These are phyloP conservation scores for Hetaerina americana DNA, from an alignment of 1,140 invertebrate genomes.

Conservation along the genomic window DNA sequence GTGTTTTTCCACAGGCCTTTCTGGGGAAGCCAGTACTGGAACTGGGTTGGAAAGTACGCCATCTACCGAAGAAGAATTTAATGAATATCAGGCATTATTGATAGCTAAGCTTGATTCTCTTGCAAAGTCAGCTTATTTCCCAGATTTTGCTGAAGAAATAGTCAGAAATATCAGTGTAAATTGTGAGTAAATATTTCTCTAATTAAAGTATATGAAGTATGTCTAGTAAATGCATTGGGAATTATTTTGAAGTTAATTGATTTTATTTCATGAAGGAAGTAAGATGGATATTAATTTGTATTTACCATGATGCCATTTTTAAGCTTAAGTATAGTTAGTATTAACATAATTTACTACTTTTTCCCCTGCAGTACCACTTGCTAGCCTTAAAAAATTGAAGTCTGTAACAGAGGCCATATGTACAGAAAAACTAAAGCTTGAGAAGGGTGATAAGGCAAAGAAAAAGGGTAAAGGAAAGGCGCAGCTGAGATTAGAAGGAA, in stretches of 20 bases:
- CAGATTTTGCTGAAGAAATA: conserved; percentile 62
- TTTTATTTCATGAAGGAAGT: conserved; percentile 8
- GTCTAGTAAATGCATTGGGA: too few relatives aligned
- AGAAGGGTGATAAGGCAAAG: conserved; percentile 23
- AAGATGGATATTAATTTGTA: too few relatives aligned
- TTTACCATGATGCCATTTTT: too few relatives aligned
- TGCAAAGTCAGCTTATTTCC: conserved; percentile 56
- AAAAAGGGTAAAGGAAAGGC: neutral
- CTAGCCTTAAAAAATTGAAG: conserved; percentile 69
- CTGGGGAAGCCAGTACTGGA: conserved; percentile 7
- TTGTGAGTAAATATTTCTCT: conserved; percentile 43
- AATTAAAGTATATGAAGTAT: conserved; percentile 12
- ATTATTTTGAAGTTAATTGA: conserved; percentile 4
- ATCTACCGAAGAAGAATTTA: conserved; percentile 65
- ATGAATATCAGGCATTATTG: conserved; percentile 58
- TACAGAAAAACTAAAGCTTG: conserved; percentile 65
- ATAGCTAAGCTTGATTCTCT: conserved; percentile 54
- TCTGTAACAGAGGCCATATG: conserved; percentile 61
- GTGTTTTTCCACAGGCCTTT: conserved; percentile 1
- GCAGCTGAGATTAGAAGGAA: neutral
- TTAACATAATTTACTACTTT: too few relatives aligned
- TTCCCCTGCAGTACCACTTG: conserved; percentile 52
- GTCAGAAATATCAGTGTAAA: conserved; percentile 62
- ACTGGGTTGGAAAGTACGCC: conserved; percentile 46
- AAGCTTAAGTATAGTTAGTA: too few relatives aligned